Evolutionary conservation across 1,140 invertebrate genomes (phyloP).

Genomic region (Bombus vancouverensis): DNA sequence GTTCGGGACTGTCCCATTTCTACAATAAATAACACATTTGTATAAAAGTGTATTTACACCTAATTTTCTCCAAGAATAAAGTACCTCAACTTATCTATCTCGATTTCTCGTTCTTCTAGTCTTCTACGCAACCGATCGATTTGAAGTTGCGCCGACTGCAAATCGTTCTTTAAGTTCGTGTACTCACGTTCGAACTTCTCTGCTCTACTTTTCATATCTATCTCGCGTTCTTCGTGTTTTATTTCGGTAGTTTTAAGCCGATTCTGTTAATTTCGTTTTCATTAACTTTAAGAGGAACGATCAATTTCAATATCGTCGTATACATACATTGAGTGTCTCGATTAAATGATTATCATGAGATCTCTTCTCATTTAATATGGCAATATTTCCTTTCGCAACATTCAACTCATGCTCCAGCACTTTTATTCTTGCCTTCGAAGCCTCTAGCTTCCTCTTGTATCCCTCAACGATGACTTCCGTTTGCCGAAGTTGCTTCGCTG

Average conservation of each 20-base stretch:
- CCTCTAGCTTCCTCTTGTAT: slow-evolving; percentile 84
- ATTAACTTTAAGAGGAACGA: background rate
- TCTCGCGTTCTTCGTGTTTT: slow-evolving; percentile 67
- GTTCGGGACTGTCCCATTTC: background rate
- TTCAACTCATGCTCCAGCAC: slow-evolving; percentile 84
- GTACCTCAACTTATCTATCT: slow-evolving; percentile 72
- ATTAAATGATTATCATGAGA: slow-evolving; percentile 84
- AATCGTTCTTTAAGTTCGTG: slow-evolving; percentile 65
- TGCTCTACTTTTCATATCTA: slow-evolving; percentile 51
- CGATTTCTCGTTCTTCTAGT: slow-evolving; percentile 71
- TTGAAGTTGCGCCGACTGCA: slow-evolving; percentile 63
- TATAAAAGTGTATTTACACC: background rate
- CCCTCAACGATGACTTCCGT: slow-evolving; percentile 77
- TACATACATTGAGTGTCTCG: slow-evolving; percentile 82
- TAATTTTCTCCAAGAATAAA: background rate
- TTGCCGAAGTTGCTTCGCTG: slow-evolving; percentile 81
- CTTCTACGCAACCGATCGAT: slow-evolving; percentile 63
- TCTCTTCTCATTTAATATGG: slow-evolving; percentile 83
- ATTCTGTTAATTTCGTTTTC: slow-evolving; percentile 58
- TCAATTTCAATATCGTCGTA: too few relatives aligned
- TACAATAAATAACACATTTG: background rate
- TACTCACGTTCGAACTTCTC: slow-evolving; percentile 67
- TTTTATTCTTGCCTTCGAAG: slow-evolving; percentile 82
- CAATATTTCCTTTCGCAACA: slow-evolving; percentile 80
- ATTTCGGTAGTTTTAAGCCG: slow-evolving; percentile 67